Evolutionary conservation across 1,140 invertebrate genomes (phyloP).

Genomic region (Macrocentrus cingulum): DNA sequence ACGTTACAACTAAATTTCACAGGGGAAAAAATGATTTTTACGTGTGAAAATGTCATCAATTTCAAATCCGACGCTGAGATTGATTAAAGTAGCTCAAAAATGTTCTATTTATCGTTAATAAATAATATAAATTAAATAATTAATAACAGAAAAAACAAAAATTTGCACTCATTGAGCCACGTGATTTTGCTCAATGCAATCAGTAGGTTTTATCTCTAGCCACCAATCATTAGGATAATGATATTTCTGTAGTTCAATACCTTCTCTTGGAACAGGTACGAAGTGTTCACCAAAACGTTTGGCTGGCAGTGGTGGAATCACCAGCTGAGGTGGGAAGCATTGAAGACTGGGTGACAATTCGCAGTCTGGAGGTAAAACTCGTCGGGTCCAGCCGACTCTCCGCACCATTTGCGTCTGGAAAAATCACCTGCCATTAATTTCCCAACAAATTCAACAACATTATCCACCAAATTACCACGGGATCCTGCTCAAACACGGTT

Average conservation of each 20-base stretch:
- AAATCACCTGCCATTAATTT: no score
- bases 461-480: no score
- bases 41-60: no score
- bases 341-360: constrained; percentile 58
- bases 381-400: constrained; percentile 62
- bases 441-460: no score
- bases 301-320: constrained; percentile 57
- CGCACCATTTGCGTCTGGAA: constrained; percentile 55
- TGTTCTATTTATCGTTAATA: no score
- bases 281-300: constrained; percentile 57
- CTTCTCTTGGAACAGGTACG: constrained; percentile 62
- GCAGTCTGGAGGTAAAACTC: constrained; percentile 63
- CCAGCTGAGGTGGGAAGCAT: constrained; percentile 63
- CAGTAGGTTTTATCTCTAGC: constrained; percentile 61
- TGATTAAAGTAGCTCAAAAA: no score
- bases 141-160: no score
- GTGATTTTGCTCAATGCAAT: constrained; percentile 45
- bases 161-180: not conserved
- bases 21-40: no score
- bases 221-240: constrained; percentile 67
- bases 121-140: no score
- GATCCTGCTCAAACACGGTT: constrained; percentile 46
- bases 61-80: no score
- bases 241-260: constrained; percentile 67
- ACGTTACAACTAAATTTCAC: no score